Percentiles rank a stretch among this genome's conserved stretches.
These are phyloP conservation scores for Drosophila conformis DNA, from an alignment of 2,888 invertebrate species.

Conservation along the genomic window DNA sequence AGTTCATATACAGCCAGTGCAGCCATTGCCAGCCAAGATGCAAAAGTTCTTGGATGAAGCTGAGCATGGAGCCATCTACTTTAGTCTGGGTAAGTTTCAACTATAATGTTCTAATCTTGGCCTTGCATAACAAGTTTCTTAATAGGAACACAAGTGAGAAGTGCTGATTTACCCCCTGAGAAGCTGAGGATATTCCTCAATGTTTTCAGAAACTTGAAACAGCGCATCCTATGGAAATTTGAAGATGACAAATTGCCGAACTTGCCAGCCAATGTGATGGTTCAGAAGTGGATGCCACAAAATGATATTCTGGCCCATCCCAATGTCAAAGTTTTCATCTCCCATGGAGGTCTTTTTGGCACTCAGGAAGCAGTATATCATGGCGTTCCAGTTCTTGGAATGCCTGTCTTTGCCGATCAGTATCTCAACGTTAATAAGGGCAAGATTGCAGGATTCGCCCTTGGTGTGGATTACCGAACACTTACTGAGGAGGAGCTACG, in stretches of 20 bases:
- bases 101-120: accelerated
- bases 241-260: constrained; percentile 82
- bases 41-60: constrained; percentile 83
- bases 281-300: constrained; percentile 86
- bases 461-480: constrained; percentile 68
- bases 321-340: constrained; percentile 84
- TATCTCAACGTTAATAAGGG: constrained; percentile 75
- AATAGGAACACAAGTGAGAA: constrained; percentile 84
- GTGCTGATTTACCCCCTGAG: constrained; percentile 82
- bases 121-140: background rate
- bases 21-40: constrained; percentile 73
- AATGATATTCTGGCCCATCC: constrained; percentile 85
- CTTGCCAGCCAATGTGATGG: constrained; percentile 83
- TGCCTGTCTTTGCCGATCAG: constrained; percentile 84
- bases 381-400: constrained; percentile 83
- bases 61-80: constrained; percentile 70
- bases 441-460: constrained; percentile 71
- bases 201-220: constrained; percentile 83
- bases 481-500: constrained; percentile 71
- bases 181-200: constrained; percentile 81
- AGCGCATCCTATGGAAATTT: constrained; percentile 85
- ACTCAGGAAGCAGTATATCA: constrained; percentile 83
- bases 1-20: constrained; percentile 84
- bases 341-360: constrained; percentile 84
- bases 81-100: constrained; percentile 81